These are phyloP conservation scores for Toxotes lorentzi DNA, from an alignment of 2,797 vertebrate species.

Conservation along the genomic window DNA sequence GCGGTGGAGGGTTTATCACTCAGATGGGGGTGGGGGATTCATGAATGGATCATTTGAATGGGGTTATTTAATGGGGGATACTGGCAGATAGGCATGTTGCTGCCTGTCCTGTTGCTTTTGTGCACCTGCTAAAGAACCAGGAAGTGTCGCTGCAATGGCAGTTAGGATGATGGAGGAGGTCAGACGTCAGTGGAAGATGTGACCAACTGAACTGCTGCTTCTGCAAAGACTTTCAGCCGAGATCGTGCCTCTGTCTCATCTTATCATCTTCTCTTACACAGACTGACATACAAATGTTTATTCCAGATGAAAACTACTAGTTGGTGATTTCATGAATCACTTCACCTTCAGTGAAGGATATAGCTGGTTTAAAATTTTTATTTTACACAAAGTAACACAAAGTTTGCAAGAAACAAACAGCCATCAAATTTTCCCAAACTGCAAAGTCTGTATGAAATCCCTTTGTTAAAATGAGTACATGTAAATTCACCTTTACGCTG, in stretches of 20 bases:
- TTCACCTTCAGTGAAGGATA: background rate
- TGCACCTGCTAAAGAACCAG: conserved; percentile 72
- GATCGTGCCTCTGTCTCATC: background rate
- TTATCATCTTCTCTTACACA: background rate
- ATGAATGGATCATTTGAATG: conserved; percentile 71
- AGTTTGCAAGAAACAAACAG: background rate
- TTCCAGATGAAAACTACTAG: background rate
- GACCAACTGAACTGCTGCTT: background rate
- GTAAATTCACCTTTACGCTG: background rate
- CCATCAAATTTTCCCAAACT: background rate
- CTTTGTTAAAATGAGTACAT: background rate
- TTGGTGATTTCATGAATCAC: background rate
- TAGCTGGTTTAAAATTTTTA: background rate
- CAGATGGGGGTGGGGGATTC: background rate
- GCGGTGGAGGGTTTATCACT: conserved; percentile 45
- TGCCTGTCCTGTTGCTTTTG: conserved; percentile 47
- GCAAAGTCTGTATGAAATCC: background rate
- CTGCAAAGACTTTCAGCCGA: background rate
- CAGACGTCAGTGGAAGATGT: conserved; percentile 1
- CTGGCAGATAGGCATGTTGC: conserved; percentile 43
- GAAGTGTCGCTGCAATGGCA: conserved; percentile 27
- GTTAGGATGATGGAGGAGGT: conserved; percentile 55
- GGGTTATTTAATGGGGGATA: conserved; percentile 55
- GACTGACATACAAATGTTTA: background rate
- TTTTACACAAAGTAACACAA: background rate